Evolutionary conservation across 2,888 invertebrate genomes (phyloP), one percentile per base, ranked within the genome.

Genomic region (Ptycholaimellus sp.): DNA sequence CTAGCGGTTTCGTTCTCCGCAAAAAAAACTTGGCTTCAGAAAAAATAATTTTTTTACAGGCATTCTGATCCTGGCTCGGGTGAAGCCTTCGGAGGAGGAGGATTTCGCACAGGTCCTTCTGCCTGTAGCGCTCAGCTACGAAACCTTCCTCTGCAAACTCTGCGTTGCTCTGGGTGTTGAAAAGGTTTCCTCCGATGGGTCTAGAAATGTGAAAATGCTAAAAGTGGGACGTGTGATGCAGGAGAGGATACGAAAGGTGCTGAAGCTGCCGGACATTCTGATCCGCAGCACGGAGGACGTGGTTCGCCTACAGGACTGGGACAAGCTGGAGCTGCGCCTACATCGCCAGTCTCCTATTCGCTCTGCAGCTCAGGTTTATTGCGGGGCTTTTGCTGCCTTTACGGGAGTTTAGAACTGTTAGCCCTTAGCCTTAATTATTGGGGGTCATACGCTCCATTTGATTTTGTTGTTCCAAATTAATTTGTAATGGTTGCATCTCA

Each of bases 41-140:
- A n/a, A n/a, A n/a, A n/a, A n/a, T n/a, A n/a, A n/a, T 23, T 28
- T 3, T 28, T 4, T 14, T 16, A 11, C 30, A 17, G 30, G 30
- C 17, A 11, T 30, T 3, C 5, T 30, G 16, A 16, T 30, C 5
- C 19, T 30, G 30, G 30, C 30, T 3, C 30, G 30, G 3, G 30
- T 30, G 17, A 6, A 14, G 5, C 30, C 30, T 16, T 30, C 30
- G 30, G 17, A 7, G 6, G 30, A 30, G 30, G 19, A 17, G 18
- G 13, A 30, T 14, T 30, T 30, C 19, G 30, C 14, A 19, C 30
- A 30, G 30, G 13, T 30, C 5, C 30, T 30, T 5, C 30, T 30
- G 30, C 30, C 30, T 3, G 30, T 30, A 11, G 30, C 30, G 30
- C 30, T 30, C 30, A 30, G 30, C 30, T 30, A 30, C 30, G 30